Base-by-base conservation (phyloP, 2,113 vertebrate genomes). In the Trachemys scripta region DNA sequence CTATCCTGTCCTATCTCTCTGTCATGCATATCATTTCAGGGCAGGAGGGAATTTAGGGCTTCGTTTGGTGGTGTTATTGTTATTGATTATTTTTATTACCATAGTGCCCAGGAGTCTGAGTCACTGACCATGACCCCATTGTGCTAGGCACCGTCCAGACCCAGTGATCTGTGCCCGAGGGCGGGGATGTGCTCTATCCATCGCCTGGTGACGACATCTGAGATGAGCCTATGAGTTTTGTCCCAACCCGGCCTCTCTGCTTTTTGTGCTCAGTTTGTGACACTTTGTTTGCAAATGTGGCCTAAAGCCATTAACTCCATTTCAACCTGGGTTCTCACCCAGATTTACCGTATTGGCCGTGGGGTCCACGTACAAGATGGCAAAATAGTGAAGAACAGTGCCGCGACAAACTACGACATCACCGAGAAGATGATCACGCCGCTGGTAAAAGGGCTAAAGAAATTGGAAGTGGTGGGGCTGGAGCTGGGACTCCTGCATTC, bases 401-500 rank as follows among this genome's bases (percentile, higher is more conserved):
- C 98, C 0, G 96, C 98, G 1, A 99, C 98, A 0, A 94, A 96
- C 97, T 99, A 99, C 0, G 98, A 99, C 0, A 25, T 98, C 57
- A 99, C 98, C 0, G 98, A 99, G 94, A 99, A 99, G 84, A 98
- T 97, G 53, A 98, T 99, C 80, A 99, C 98, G 0, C 98, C 98
- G 0, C 19, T 99, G 98, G 98, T 99, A 91, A 98, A 95, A 54
- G 87, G 38, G 3, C 93, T 57, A 72, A 51, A 65, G 38, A 20
- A 12, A 3, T 27, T 17, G 25, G 1, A 9, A 24, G 80, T 76
- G 54, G 50, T 81, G 54, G 20, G 50, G 5, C 59, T 51, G 49
- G 17, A 19, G 5, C 27, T 89, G 80, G 25, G 57, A 22, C n/a
- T 17, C 16, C 16, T 5, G 35, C 8, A 19, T 38, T 27, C 25